phyloP scores from a whole-genome alignment of 2,113 vertebrate species.

The Brachyhypopomus occidentalis region DNA sequence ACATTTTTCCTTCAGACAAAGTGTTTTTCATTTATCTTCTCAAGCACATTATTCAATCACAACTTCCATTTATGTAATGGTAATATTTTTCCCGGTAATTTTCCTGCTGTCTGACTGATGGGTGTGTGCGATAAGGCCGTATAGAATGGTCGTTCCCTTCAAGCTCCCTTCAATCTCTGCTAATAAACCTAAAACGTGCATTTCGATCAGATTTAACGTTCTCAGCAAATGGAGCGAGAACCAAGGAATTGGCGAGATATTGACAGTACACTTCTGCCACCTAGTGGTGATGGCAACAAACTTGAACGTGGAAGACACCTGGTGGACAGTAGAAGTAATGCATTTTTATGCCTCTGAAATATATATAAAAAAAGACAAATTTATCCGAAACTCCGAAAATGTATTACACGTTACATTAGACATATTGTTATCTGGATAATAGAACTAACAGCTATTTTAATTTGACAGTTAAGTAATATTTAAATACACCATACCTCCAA shows the following conservation, averaged over 20 bases:
- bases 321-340: conserved; percentile 49
- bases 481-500: background rate
- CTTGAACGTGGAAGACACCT: conserved; percentile 51
- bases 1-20: conserved; percentile 83
- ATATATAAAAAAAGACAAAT: background rate
- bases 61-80: conserved; percentile 83
- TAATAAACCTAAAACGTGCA: conserved; percentile 76
- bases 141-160: conserved; percentile 70
- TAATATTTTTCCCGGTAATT: conserved; percentile 80
- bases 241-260: conserved; percentile 31
- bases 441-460: background rate
- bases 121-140: conserved; percentile 75
- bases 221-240: conserved; percentile 66
- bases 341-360: background rate
- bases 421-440: background rate
- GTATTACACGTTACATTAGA: background rate
- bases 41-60: conserved; percentile 82
- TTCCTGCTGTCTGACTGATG: conserved; percentile 72
- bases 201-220: conserved; percentile 71
- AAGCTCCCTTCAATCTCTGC: conserved; percentile 68
- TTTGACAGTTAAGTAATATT: background rate
- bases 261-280: conserved; percentile 67
- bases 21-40: conserved; percentile 86
- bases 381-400: background rate
- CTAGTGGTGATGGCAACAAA: conserved; percentile 60